phyloP scores from a whole-genome alignment of 2,888 invertebrate genomes.

The Myopa tessellatipennis region DNA sequence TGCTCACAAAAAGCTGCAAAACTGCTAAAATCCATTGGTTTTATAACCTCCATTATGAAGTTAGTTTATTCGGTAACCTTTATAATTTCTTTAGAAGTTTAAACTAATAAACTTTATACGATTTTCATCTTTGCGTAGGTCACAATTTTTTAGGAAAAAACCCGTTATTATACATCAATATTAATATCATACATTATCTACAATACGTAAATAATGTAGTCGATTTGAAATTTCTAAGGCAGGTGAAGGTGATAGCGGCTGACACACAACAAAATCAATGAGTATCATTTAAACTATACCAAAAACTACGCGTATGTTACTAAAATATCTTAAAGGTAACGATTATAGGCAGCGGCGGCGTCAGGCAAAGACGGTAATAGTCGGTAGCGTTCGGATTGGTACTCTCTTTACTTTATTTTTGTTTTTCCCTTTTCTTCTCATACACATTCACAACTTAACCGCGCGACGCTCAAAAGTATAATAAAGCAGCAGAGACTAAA shows the following conservation, averaged over 20 bases:
- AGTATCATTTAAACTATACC: constrained; percentile 3
- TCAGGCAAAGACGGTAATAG: background rate
- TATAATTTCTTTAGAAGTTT: background rate
- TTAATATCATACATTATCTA: too few relatives aligned
- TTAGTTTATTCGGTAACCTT: background rate
- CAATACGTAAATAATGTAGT: background rate
- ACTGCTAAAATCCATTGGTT: constrained; percentile 66
- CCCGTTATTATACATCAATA: too few relatives aligned
- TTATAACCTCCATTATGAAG: constrained; percentile 61
- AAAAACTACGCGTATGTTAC: background rate
- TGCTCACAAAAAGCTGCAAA: constrained; percentile 65
- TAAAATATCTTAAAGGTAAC: background rate
- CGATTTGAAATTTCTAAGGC: background rate
- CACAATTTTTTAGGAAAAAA: too few relatives aligned
- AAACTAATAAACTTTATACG: too few relatives aligned
- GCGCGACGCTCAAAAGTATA: constrained; percentile 67
- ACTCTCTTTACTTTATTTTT: background rate
- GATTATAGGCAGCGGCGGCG: background rate
- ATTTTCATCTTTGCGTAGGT: too few relatives aligned
- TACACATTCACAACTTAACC: constrained; percentile 65
- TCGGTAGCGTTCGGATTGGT: background rate
- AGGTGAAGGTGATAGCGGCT: background rate
- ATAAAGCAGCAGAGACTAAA: constrained; percentile 55
- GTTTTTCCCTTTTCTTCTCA: background rate
- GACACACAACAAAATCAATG: constrained; percentile 1